Base-by-base conservation (phyloP, 2,888 invertebrate species). In the Galerucella nymphaeae region DNA sequence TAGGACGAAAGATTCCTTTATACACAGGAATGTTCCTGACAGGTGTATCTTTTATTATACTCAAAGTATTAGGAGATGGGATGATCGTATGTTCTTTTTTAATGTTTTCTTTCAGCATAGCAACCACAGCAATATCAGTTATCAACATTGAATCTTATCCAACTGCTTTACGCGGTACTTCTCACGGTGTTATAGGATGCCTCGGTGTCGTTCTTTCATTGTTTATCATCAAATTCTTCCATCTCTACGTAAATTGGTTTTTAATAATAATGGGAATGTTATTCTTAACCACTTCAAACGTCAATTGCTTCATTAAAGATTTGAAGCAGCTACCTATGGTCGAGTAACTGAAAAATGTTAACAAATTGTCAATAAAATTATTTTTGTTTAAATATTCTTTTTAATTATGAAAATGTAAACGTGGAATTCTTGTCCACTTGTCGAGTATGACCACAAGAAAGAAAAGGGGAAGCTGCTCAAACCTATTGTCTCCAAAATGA, bases 71-170 rank as follows among this genome's bases (percentile, higher is more conserved):
- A 14, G 38, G 58, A 57, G 61, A 73, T 30, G 66, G 65, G 65
- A 70, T 71, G 68, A 69, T 78, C 18, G 42, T 73, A 42, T 75
- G 71, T 20, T 74, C 75, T 13, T 10, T 74, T 18, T 66, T 78
- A n/a, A 72, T 78, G 74, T 63, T 76, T 14, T 70, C 70, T 53
- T 67, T 76, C 41, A 75, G 74, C 55, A 65, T 66, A 30, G 75
- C 71, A 9, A 64, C 70, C 55, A 75, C 78, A 18, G 72, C 76
- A 11, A 13, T 80, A 10, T 75, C 77, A n/a, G 72, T 83, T 18
- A 65, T 82, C 8, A 78, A 75, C 57, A 76, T 82, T 41, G 83
- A 83, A 73, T 66, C 74, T 0, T 82, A 77, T 70, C 82, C 83
- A 11, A 82, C 82, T 48, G 81, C 78, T 42, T 53, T 82, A 48